Conservation (phyloP, 2,888 invertebrate genomes). For the Camptogramma bilineatum region DNA sequence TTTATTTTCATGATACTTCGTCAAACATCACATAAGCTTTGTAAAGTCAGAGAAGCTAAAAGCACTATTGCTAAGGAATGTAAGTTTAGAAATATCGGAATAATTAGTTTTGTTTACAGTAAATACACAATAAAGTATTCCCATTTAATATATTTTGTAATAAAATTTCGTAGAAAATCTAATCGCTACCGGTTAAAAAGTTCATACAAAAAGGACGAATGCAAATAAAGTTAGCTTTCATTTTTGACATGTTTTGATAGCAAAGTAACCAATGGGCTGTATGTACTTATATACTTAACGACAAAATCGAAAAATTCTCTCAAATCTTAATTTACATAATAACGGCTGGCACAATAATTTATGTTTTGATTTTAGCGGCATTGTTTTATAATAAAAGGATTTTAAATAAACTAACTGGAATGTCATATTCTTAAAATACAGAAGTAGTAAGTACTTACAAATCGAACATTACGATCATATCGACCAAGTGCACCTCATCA, state of each 20-base stretch:
- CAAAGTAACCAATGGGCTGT: background rate
- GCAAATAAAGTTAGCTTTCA: background rate
- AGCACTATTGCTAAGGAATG: constrained; percentile 38
- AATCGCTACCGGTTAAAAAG: constrained; percentile 23
- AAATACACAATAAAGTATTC: background rate
- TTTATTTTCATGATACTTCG: constrained; percentile 69
- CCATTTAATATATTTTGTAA: constrained; percentile 1
- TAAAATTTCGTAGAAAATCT: constrained; percentile 33
- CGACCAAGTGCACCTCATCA: constrained; percentile 5
- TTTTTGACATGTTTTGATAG: background rate
- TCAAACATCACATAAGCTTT: constrained; percentile 65
- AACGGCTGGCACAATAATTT: background rate
- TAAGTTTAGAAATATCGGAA: constrained; percentile 15
- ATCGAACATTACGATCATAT: constrained; percentile 3
- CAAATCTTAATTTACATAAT: background rate
- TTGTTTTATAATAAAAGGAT: background rate
- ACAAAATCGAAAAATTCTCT: background rate
- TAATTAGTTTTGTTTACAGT: background rate
- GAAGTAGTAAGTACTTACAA: background rate
- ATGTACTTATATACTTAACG: too few species aligned
- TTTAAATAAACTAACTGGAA: background rate
- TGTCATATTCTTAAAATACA: background rate
- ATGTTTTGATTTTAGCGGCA: background rate
- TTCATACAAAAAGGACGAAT: constrained; percentile 17
- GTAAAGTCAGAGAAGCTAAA: constrained; percentile 48